A percentile compares a stretch with the other conserved stretches of the same genome.
These are phyloP conservation scores for Enteromius fasciolatus DNA, from an alignment of 2,797 vertebrate genomes.

Conservation along the genomic window DNA sequence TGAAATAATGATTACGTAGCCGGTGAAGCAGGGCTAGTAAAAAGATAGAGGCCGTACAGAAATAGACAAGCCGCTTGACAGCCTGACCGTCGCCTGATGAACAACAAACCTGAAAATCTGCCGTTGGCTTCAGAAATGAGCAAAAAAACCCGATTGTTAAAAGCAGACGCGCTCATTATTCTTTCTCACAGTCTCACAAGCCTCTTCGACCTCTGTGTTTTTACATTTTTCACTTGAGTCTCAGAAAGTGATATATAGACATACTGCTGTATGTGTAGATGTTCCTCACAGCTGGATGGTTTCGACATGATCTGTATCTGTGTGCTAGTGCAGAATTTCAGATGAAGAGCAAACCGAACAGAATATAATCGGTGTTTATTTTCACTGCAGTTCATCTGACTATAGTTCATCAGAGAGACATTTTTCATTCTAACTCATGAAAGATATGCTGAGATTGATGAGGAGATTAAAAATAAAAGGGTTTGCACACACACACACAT, in stretches of 20 bases:
- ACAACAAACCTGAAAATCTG: constrained; percentile 35
- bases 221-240: neutral
- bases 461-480: too few species aligned
- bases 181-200: constrained; percentile 5
- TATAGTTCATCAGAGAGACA: too few species aligned
- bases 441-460: neutral
- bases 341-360: neutral
- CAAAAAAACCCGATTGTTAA: neutral
- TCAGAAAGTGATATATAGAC: constrained; percentile 16
- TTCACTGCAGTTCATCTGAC: neutral
- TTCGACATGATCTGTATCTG: neutral
- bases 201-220: constrained; percentile 1
- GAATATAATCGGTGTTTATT: neutral
- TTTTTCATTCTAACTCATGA: neutral
- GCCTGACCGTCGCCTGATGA: constrained; percentile 41
- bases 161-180: constrained; percentile 39
- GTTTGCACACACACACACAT: too few species aligned
- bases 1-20: constrained; percentile 52
- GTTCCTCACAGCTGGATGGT: neutral
- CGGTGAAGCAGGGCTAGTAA: constrained; percentile 9
- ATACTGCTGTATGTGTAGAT: neutral
- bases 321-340: neutral
- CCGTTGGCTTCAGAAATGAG: constrained; percentile 1
- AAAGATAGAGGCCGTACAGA: constrained; percentile 44
- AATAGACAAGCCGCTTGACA: constrained; percentile 48